Percentiles rank a stretch among this genome's conserved stretches.
Evolutionary conservation across 1,140 invertebrate species (phyloP).

Genomic region (Teleogryllus occipitalis): DNA sequence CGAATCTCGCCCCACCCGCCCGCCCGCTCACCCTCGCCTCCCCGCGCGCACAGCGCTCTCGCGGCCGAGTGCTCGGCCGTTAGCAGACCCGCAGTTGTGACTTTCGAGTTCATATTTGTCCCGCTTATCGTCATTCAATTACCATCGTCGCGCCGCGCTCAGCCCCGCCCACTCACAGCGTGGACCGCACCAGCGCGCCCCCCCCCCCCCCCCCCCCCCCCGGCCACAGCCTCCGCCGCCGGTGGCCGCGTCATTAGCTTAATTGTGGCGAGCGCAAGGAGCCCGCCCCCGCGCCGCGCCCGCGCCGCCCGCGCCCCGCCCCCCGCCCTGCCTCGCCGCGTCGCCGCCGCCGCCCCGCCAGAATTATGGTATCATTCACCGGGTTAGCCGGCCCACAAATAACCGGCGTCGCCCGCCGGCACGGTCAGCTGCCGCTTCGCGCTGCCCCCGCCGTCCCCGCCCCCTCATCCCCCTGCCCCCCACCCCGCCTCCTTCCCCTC

Average conservation of each 20-base stretch:
- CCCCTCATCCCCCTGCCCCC: background rate
- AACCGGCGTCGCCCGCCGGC: background rate
- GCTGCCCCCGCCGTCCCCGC: background rate
- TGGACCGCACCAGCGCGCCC: no score
- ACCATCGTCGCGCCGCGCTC: background rate
- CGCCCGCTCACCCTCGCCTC: background rate
- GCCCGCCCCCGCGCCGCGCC: background rate
- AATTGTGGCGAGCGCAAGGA: slow-evolving; percentile 14
- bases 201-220: no score
- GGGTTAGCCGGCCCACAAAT: background rate
- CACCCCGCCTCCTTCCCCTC: no score
- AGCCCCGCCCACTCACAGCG: no score
- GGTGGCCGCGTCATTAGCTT: slow-evolving; percentile 7
- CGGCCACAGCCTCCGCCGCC: no score
- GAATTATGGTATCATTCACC: slow-evolving; percentile 3
- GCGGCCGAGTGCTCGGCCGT: background rate
- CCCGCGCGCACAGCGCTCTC: no score
- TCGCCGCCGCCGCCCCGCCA: background rate
- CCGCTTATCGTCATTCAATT: slow-evolving; percentile 16
- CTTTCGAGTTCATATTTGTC: slow-evolving; percentile 16
- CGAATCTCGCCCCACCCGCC: background rate
- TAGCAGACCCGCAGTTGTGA: background rate
- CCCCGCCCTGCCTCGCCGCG: background rate
- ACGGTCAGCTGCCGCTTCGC: background rate
- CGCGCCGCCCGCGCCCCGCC: background rate